A percentile compares a stretch with the other conserved stretches of the same genome.
Evolutionary conservation across 2,888 invertebrate genomes (phyloP).

Genomic region (Phyllotreta cruciferae): DNA sequence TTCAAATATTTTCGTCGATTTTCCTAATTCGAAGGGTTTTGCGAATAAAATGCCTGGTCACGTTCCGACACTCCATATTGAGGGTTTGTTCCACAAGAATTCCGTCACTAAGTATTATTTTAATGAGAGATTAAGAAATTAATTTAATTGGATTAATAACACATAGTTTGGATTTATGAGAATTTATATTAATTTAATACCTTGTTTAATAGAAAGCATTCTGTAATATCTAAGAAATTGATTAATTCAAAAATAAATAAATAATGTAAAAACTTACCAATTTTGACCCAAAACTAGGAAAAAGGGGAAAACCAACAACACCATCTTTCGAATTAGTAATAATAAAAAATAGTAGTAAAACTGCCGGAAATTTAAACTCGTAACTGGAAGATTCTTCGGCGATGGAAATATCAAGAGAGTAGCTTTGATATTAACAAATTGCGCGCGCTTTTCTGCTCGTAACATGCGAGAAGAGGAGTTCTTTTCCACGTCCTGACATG

Average conservation of each 20-base stretch:
- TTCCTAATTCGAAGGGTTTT: constrained; percentile 4
- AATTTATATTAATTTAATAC: no score
- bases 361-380: constrained; percentile 19
- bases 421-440: constrained; percentile 31
- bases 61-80: constrained; percentile 6
- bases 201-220: no score
- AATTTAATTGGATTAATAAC: background rate
- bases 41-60: constrained; percentile 11
- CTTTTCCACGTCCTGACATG: constrained; percentile 14
- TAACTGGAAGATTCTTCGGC: constrained; percentile 24
- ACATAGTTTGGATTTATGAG: no score
- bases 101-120: background rate
- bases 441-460: constrained; percentile 26
- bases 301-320: background rate
- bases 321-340: constrained; percentile 6
- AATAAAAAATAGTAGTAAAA: constrained; percentile 6
- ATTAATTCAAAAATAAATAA: background rate
- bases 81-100: background rate
- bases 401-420: constrained; percentile 9
- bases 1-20: background rate
- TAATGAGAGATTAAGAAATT: background rate
- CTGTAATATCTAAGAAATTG: background rate
- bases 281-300: background rate
- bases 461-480: constrained; percentile 15
- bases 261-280: constrained; percentile 12